Percentiles rank a stretch among this genome's conserved stretches.
phyloP scores from a whole-genome alignment of 2,113 vertebrate genomes.

The Strix aluco region DNA sequence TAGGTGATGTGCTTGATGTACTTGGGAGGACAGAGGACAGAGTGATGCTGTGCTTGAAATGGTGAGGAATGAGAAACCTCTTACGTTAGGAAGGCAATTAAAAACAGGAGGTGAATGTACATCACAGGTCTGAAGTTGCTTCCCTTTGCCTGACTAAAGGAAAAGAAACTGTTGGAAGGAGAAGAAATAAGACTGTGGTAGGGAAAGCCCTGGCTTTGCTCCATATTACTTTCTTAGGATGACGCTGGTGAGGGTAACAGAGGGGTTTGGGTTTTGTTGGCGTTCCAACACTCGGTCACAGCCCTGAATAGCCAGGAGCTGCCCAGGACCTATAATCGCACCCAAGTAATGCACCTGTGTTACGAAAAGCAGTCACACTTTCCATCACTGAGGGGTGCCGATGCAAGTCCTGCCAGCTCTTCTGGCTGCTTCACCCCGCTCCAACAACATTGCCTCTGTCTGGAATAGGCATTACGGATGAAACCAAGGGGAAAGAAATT shows the following conservation, averaged over 20 bases:
- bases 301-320: neutral
- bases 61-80: neutral
- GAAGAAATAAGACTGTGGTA: neutral
- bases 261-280: neutral
- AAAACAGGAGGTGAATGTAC: neutral
- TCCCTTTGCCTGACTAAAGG: neutral
- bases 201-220: conserved; percentile 16
- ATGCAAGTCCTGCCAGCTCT: neutral
- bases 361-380: neutral
- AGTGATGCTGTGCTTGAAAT: neutral
- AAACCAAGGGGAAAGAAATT: conserved; percentile 1
- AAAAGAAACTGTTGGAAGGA: neutral
- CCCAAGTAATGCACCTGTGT: neutral
- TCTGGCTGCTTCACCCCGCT: neutral
- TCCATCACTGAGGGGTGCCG: neutral
- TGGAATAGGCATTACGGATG: conserved; percentile 5
- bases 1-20: neutral
- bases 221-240: neutral
- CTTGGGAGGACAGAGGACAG: neutral
- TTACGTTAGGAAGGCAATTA: neutral
- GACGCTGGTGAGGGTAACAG: neutral
- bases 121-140: neutral
- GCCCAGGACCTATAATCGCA: neutral
- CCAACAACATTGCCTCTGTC: neutral
- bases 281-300: neutral